Percentiles rank a stretch among this genome's conserved stretches.
phyloP scores from a whole-genome alignment of 1,140 invertebrate species.

The Hypsibius dujardini region DNA sequence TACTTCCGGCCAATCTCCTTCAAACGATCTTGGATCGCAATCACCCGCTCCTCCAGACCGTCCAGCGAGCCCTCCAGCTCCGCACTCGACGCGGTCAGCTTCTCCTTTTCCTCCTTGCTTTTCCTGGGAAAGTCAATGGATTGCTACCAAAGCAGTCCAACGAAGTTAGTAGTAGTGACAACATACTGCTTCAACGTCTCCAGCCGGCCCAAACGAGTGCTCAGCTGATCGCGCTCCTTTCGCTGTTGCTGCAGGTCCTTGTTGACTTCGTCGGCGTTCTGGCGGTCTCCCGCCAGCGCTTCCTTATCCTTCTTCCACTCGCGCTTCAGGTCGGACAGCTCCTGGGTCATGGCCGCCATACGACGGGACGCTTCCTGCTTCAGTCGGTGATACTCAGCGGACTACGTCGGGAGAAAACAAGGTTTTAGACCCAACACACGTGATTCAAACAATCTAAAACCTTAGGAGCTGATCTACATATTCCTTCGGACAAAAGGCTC shows the following conservation, averaged over 20 bases:
- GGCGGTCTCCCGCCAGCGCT: constrained; percentile 69
- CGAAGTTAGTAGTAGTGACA: neutral
- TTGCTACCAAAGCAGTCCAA: too few relatives aligned
- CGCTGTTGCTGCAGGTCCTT: constrained; percentile 71
- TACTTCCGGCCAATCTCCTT: neutral
- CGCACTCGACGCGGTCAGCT: constrained; percentile 63
- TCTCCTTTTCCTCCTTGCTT: constrained; percentile 40
- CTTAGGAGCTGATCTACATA: too few relatives aligned
- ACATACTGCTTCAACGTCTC: constrained; percentile 79
- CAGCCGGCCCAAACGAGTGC: constrained; percentile 50
- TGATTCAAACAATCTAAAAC: too few relatives aligned
- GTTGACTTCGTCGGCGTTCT: constrained; percentile 71
- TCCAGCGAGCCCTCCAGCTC: constrained; percentile 71
- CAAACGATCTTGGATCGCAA: neutral
- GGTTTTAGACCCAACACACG: too few relatives aligned
- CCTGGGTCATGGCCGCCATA: constrained; percentile 68
- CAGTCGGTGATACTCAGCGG: constrained; percentile 78
- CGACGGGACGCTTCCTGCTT: constrained; percentile 87
- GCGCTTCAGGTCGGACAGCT: constrained; percentile 84
- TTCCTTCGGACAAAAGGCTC: too few relatives aligned
- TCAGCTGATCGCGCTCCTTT: constrained; percentile 74
- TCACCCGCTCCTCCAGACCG: constrained; percentile 60
- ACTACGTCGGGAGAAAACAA: too few relatives aligned
- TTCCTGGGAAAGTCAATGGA: constrained; percentile 19
- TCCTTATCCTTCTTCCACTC: constrained; percentile 96